Conservation (phyloP, 1,140 invertebrate species). For the Chelonus insularis region DNA sequence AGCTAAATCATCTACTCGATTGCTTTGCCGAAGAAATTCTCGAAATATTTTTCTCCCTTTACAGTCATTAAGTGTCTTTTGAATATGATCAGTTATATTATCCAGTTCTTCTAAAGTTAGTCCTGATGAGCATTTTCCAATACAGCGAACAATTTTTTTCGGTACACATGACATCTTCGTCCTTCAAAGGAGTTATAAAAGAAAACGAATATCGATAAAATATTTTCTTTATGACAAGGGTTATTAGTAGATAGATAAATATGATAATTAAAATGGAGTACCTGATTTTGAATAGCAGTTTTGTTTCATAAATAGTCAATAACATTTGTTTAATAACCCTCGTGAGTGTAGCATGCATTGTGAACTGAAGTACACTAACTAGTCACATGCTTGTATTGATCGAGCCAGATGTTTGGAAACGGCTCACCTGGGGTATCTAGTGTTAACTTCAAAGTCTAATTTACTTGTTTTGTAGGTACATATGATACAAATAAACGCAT, state of each 20-base stretch:
- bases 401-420: conserved; percentile 1
- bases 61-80: conserved; percentile 33
- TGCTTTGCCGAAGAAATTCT: conserved; percentile 32
- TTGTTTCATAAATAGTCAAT: not conserved
- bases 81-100: conserved; percentile 40
- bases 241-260: not conserved
- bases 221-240: too few relatives aligned
- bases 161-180: conserved; percentile 30
- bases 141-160: conserved; percentile 34
- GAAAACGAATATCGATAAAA: not conserved
- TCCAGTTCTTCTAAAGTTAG: conserved; percentile 37
- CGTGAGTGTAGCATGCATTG: not conserved
- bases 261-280: not conserved
- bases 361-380: not conserved
- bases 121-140: conserved; percentile 42
- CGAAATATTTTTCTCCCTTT: conserved; percentile 40
- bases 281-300: not conserved
- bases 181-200: not conserved
- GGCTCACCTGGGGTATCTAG: not conserved
- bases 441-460: not conserved
- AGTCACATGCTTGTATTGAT: conserved; percentile 21
- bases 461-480: not conserved
- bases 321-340: not conserved
- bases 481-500: not conserved
- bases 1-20: conserved; percentile 29